Conservation (phyloP, 1,140 invertebrate species). For the Linepithema humile region DNA sequence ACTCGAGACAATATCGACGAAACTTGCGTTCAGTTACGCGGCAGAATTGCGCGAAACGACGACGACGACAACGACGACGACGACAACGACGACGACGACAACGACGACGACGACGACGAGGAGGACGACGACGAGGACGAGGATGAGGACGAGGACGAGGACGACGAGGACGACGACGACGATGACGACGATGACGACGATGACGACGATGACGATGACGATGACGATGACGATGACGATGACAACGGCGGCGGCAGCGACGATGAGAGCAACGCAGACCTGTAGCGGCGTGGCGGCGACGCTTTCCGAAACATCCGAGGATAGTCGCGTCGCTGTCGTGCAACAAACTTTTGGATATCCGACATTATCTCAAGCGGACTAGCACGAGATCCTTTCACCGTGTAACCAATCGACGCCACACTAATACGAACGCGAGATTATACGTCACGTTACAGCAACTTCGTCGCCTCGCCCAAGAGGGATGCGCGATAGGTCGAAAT, state of each 20-base stretch:
- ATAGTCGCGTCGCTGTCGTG: constrained; percentile 36
- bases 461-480: background rate
- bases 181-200: too few relatives aligned
- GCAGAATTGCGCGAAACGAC: constrained; percentile 46
- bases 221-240: too few relatives aligned
- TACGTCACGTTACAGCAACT: constrained; percentile 49
- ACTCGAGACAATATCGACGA: constrained; percentile 55
- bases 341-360: constrained; percentile 57
- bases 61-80: background rate
- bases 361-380: constrained; percentile 53
- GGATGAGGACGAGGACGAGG: too few relatives aligned
- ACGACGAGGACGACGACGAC: too few relatives aligned
- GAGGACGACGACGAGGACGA: too few relatives aligned
- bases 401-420: constrained; percentile 51
- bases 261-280: background rate
- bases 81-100: too few relatives aligned
- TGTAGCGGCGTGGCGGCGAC: constrained; percentile 34
- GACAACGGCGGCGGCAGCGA: too few relatives aligned
- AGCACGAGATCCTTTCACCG: constrained; percentile 40
- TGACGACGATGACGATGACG: too few relatives aligned
- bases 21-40: constrained; percentile 53
- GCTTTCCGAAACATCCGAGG: constrained; percentile 40
- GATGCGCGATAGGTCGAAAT: constrained; percentile 9
- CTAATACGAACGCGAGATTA: constrained; percentile 52
- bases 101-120: too few relatives aligned